Base-by-base conservation (phyloP, 2,113 vertebrate genomes). In the Typhlomys cinereus region DNA sequence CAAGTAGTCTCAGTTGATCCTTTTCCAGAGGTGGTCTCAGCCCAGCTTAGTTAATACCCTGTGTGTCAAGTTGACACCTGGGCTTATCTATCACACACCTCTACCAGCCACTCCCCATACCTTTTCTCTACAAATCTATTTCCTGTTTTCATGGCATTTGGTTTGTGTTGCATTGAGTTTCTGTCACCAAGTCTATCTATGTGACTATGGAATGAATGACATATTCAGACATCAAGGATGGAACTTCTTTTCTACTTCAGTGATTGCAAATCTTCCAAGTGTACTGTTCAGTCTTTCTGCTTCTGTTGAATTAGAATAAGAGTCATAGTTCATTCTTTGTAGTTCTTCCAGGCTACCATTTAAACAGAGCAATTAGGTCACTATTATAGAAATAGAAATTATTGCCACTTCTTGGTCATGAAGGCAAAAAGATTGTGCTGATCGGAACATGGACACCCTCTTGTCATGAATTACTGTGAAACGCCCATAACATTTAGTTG, bases 401-500 rank as follows among this genome's bases (percentile, higher is more conserved):
- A 7, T 21, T 70, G 48, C 75, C 78, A 76, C 44, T 91, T 88
- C 25, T 92, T 85, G 71, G 66, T 92, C 59, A n/a, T 25, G 46
- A 95, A 92, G 75, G 71, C 69, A 95, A 48, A 91, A 67, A 92
- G 71, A 89, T 85, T 74, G 15, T 90, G 31, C 64, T 85, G 90
- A 93, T 3, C 78, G 88, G 90, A 91, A 27, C 62, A 93, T 92
- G 82, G 93, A 74, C 92, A 79, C 85, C 69, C 78, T 93, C 95
- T 91, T 90, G 23, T 85, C 71, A 20, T 90, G 62, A 88, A 93
- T 90, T 93, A 74, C 67, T 90, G 87, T 82, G 73, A 34, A 95
- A 82, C 50, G 94, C 59, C 50, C 96, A 57, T 95, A 95, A 95
- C 81, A 94, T 93, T 93, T 89, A 90, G 88, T 81, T 95, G 11